These are phyloP conservation scores for Lochmaea capreae DNA, from an alignment of 2,888 invertebrate genomes.

Conservation along the genomic window DNA sequence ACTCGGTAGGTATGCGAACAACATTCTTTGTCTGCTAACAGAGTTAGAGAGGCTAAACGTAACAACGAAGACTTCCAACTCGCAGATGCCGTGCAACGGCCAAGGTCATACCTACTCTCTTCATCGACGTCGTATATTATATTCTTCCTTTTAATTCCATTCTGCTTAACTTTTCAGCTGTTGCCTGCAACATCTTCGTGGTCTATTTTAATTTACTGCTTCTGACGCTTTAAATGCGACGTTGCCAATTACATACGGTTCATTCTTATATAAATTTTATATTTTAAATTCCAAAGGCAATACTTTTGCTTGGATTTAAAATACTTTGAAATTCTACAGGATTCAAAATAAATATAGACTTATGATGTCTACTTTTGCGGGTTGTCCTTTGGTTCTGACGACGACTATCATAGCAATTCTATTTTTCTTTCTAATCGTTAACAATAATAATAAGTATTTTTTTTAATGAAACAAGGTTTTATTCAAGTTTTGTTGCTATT, in stretches of 20 bases:
- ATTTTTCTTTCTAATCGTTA: too few species aligned
- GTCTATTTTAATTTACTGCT: slow-evolving; percentile 15
- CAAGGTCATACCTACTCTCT: slow-evolving; percentile 20
- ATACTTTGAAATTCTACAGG: too few species aligned
- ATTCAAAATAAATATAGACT: too few species aligned
- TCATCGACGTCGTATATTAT: slow-evolving; percentile 12
- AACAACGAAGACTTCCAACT: slow-evolving; percentile 8
- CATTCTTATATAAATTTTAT: not conserved
- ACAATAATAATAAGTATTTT: too few species aligned
- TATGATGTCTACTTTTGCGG: too few species aligned
- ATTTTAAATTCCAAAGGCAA: too few species aligned
- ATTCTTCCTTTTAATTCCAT: not conserved
- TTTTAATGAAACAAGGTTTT: too few species aligned
- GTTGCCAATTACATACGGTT: not conserved
- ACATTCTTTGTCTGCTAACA: slow-evolving; percentile 18
- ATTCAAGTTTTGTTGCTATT: too few species aligned
- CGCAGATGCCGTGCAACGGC: slow-evolving; percentile 14
- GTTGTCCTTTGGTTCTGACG: too few species aligned
- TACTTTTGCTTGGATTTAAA: too few species aligned
- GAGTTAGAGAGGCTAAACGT: not conserved
- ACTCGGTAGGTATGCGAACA: slow-evolving; percentile 21
- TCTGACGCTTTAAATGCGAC: slow-evolving; percentile 4
- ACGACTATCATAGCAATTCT: too few species aligned
- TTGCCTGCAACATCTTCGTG: slow-evolving; percentile 14
- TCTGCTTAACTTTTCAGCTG: slow-evolving; percentile 10